A percentile compares a stretch with the other conserved stretches of the same genome.
Conservation (phyloP, 2,113 vertebrate species). For the Nicator chloris region DNA sequence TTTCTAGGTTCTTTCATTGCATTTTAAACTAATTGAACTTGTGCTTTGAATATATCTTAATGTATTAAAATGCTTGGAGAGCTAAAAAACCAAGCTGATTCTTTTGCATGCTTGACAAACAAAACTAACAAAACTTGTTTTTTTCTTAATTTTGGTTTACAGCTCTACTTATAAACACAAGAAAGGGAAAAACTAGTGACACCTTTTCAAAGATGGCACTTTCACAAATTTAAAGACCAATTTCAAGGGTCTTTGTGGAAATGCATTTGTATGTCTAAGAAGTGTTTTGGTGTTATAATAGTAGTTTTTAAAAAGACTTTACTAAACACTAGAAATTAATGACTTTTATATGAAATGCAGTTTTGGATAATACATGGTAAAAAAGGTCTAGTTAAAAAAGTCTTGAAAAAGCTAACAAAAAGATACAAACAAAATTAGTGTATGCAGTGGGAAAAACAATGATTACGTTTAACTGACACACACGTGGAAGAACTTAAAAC, state of each 20-base stretch:
- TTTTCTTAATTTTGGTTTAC: not conserved
- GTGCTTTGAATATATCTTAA: not conserved
- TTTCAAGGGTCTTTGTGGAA: not conserved
- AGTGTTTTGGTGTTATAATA: not conserved
- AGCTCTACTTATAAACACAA: not conserved
- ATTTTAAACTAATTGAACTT: not conserved
- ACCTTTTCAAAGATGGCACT: no score
- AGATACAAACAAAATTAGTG: not conserved
- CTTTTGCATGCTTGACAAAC: not conserved
- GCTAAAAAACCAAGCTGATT: not conserved
- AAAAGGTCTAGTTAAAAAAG: not conserved
- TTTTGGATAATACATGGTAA: not conserved
- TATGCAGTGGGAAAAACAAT: not conserved
- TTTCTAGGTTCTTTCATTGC: not conserved
- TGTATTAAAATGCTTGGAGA: not conserved
- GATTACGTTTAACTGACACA: not conserved
- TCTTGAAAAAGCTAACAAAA: not conserved
- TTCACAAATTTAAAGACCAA: no score
- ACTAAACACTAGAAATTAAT: not conserved
- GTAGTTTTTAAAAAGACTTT: not conserved
- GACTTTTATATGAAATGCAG: not conserved
- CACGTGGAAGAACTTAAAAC: not conserved
- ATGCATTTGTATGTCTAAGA: not conserved
- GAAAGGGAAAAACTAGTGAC: not conserved
- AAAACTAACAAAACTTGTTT: not conserved